These are phyloP conservation scores for Phainopepla nitens DNA, from an alignment of 2,113 vertebrate genomes.

Conservation along the genomic window DNA sequence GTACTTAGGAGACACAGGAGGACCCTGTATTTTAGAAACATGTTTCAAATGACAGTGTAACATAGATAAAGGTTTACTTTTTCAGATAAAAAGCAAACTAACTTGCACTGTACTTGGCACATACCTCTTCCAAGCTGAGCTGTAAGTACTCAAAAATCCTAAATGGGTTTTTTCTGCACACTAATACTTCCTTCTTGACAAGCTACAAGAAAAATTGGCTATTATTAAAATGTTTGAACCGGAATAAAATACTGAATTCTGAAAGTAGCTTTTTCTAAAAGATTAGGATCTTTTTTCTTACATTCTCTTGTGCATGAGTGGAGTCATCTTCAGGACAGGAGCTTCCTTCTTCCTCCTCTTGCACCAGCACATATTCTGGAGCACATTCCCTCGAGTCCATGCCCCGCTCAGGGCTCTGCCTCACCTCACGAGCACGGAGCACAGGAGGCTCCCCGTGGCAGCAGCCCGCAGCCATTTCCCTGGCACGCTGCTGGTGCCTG, in stretches of 20 bases:
- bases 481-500: background rate
- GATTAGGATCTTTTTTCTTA: background rate
- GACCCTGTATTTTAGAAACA: background rate
- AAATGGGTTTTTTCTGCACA: slow-evolving; percentile 83
- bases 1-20: background rate
- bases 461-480: background rate
- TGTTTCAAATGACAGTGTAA: background rate
- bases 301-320: background rate
- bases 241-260: background rate
- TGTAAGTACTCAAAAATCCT: slow-evolving; percentile 87
- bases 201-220: slow-evolving; percentile 23
- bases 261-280: background rate
- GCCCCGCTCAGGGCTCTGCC: background rate
- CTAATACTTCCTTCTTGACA: slow-evolving; percentile 46
- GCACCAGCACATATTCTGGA: slow-evolving; percentile 75
- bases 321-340: background rate
- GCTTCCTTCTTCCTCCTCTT: slow-evolving; percentile 58
- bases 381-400: background rate
- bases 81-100: background rate
- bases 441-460: background rate
- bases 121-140: slow-evolving; percentile 91
- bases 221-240: background rate
- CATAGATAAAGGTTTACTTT: background rate
- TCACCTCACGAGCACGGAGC: background rate
- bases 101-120: background rate